phyloP scores from a whole-genome alignment of 2,888 invertebrate species.

The Dichetophora obliterata region DNA sequence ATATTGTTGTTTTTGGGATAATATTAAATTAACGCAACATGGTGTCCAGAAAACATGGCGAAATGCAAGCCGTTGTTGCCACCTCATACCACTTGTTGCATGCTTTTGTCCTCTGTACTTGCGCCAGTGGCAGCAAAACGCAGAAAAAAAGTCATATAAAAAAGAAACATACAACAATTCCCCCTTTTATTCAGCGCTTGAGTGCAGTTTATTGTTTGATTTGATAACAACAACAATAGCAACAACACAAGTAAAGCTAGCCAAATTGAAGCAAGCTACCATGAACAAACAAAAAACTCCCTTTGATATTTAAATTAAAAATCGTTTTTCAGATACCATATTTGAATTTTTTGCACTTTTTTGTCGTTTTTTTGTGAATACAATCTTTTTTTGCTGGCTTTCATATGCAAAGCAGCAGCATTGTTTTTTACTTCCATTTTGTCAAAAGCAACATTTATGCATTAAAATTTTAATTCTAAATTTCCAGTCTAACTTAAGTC shows the following conservation, averaged over 20 bases:
- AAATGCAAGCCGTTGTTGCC: background rate
- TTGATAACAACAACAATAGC: background rate
- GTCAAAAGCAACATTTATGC: background rate
- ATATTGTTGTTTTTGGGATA: background rate
- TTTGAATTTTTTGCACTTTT: background rate
- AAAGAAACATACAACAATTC: background rate
- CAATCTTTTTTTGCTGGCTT: background rate
- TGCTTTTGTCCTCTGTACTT: background rate
- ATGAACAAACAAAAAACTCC: background rate
- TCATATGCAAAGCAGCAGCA: background rate
- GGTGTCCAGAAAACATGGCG: constrained; percentile 6
- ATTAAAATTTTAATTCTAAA: background rate
- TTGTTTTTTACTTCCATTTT: background rate
- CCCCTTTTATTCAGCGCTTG: background rate
- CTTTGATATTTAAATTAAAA: constrained; percentile 8
- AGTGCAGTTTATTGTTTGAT: constrained; percentile 5
- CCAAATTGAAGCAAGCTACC: background rate
- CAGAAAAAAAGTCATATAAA: background rate
- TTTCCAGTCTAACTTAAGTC: background rate
- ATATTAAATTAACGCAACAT: constrained; percentile 7
- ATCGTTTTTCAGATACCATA: background rate
- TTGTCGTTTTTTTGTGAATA: background rate
- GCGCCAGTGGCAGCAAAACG: background rate
- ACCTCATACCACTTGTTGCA: constrained; percentile 8
- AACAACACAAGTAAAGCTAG: background rate